Conservation (phyloP, 2,888 invertebrate genomes). For the Limnephilus lunatus region DNA sequence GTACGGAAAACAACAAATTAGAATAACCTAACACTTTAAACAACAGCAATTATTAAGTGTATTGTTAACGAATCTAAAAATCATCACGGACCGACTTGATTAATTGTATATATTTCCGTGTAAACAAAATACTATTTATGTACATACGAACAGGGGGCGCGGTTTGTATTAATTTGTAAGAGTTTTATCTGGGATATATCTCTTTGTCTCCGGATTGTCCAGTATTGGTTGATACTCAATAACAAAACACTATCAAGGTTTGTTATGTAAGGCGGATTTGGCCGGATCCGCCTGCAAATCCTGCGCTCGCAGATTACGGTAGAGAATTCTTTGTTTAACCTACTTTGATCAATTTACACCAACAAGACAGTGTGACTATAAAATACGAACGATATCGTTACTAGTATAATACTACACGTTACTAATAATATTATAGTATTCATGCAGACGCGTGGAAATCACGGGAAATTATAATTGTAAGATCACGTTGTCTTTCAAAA, state of each 20-base stretch:
- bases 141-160: background rate
- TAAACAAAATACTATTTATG: background rate
- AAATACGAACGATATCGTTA: background rate
- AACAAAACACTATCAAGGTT: conserved; percentile 47
- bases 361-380: background rate
- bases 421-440: background rate
- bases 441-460: no score
- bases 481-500: no score
- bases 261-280: conserved; percentile 50
- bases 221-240: conserved; percentile 43
- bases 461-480: no score
- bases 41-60: background rate
- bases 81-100: background rate
- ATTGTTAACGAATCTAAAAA: background rate
- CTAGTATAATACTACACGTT: background rate
- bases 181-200: conserved; percentile 39
- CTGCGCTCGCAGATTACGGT: conserved; percentile 14
- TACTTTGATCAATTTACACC: conserved; percentile 22
- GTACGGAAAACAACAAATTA: background rate
- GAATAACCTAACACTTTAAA: background rate
- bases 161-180: background rate
- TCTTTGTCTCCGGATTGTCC: conserved; percentile 32
- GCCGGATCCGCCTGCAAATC: conserved; percentile 48
- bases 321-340: conserved; percentile 32
- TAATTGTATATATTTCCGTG: background rate